Evolutionary conservation across 2,888 invertebrate species (phyloP).

Genomic region (Apodemia zela): DNA sequence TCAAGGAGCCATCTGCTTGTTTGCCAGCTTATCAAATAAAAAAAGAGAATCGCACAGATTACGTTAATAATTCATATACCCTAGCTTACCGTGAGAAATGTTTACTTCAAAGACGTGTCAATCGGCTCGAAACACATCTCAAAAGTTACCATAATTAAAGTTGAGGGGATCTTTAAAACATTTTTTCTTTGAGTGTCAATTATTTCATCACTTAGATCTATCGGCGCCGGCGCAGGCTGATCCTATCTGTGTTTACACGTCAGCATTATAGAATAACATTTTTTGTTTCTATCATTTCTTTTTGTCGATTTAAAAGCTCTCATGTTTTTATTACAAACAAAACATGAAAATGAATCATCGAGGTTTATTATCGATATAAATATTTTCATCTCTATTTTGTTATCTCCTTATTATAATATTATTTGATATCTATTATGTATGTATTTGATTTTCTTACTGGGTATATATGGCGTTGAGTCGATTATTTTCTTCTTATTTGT

Average conservation of each 20-base stretch:
- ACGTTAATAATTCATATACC: neutral
- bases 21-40: no score
- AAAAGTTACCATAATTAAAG: conserved; percentile 37
- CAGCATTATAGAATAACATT: conserved; percentile 38
- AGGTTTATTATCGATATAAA: neutral
- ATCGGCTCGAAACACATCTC: conserved; percentile 13
- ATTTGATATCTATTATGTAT: no score
- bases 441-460: no score
- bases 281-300: neutral
- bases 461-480: no score
- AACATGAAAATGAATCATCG: conserved; percentile 1
- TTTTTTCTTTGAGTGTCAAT: conserved; percentile 64
- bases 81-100: neutral
- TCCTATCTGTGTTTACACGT: conserved; percentile 47
- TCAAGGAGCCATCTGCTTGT: no score
- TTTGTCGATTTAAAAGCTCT: conserved; percentile 6
- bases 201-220: conserved; percentile 59
- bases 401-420: neutral
- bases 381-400: neutral
- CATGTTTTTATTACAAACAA: conserved; percentile 12
- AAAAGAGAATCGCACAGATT: no score
- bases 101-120: neutral
- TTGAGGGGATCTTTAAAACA: conserved; percentile 38
- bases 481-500: no score
- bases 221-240: conserved; percentile 42